phyloP scores from a whole-genome alignment of 1,140 invertebrate genomes.

The Megalopta genalis region DNA sequence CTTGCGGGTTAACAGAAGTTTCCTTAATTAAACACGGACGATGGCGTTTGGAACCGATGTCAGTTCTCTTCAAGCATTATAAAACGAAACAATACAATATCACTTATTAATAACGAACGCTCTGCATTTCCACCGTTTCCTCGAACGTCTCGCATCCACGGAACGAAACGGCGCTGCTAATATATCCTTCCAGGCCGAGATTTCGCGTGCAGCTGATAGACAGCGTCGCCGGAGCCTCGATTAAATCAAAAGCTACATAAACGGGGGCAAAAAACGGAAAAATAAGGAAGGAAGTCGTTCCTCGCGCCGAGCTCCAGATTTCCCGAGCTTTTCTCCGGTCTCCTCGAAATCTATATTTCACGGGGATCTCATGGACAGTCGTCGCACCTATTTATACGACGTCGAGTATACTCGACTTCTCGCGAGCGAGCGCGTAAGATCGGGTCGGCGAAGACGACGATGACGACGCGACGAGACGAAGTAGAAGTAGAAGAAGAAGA shows the following conservation, averaged over 20 bases:
- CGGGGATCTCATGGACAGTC: constrained; percentile 42
- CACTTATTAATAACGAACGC: too few species aligned
- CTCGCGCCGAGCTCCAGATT: constrained; percentile 24
- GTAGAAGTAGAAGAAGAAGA: not conserved
- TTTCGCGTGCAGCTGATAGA: too few species aligned
- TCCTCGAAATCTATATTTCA: constrained; percentile 47
- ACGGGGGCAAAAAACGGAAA: not conserved
- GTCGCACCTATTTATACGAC: constrained; percentile 63
- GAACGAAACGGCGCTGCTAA: not conserved
- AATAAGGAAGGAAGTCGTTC: not conserved
- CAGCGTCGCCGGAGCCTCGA: too few species aligned
- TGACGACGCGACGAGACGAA: constrained; percentile 18
- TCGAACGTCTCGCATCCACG: too few species aligned
- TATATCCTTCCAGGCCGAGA: not conserved
- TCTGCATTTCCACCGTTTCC: too few species aligned
- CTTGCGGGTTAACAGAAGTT: too few species aligned
- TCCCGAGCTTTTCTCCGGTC: constrained; percentile 19
- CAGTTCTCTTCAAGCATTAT: too few species aligned
- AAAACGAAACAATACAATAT: too few species aligned
- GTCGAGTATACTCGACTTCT: constrained; percentile 51
- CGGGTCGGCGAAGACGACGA: constrained; percentile 6
- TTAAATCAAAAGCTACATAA: constrained; percentile 1
- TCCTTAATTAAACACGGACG: too few species aligned
- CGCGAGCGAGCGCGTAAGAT: constrained; percentile 43
- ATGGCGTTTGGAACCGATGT: too few species aligned